Conservation (phyloP, 2,113 vertebrate species). For the Epinephelus moara region DNA sequence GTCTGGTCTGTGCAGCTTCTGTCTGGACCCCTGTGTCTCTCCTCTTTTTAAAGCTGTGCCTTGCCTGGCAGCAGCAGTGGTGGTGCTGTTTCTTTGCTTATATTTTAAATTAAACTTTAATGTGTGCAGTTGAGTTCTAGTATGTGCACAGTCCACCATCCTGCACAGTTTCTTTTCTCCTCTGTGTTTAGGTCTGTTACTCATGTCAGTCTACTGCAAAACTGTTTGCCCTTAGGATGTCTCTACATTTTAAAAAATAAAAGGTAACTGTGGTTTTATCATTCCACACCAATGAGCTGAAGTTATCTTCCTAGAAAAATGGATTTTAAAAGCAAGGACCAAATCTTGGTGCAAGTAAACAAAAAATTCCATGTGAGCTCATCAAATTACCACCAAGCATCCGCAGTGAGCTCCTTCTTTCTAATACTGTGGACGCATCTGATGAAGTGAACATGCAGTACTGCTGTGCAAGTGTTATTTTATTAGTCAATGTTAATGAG, state of each 20-base stretch:
- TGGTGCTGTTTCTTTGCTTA: constrained; percentile 11
- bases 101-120: constrained; percentile 44
- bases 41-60: constrained; percentile 14
- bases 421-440: constrained; percentile 4
- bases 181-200: not conserved
- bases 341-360: not conserved
- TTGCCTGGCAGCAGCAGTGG: constrained; percentile 39
- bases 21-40: constrained; percentile 19
- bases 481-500: constrained; percentile 60
- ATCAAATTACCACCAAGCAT: constrained; percentile 9
- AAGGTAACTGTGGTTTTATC: not conserved
- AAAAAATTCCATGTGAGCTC: not conserved
- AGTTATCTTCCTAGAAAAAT: not conserved
- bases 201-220: constrained; percentile 1
- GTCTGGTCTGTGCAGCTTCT: constrained; percentile 35
- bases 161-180: not conserved
- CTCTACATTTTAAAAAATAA: not conserved
- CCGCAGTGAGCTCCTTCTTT: constrained; percentile 1
- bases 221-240: not conserved
- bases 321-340: not conserved
- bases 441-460: constrained; percentile 35
- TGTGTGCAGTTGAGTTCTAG: constrained; percentile 1
- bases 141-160: not conserved
- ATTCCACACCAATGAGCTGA: not conserved
- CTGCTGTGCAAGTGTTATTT: constrained; percentile 42